Evolutionary conservation across 2,888 invertebrate genomes (phyloP), one percentile per base, ranked within the genome.

Genomic region (Cantharis flavilabris): DNA sequence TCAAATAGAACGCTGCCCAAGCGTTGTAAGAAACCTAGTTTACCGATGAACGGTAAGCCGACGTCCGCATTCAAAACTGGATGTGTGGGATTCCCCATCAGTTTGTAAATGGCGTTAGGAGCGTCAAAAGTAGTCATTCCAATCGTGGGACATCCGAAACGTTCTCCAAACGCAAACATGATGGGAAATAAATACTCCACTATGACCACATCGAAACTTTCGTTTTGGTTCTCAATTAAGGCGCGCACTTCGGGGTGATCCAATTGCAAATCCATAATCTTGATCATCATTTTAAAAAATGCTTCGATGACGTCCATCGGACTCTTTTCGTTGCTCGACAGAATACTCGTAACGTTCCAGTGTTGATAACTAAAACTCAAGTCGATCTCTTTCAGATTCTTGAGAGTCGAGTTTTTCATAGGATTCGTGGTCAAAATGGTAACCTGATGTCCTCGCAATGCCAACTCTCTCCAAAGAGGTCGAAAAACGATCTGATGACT

Each of bases 401-500:
- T 79, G 1, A 88, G 82, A 1, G 83, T 79, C 10, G 82, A 72
- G 69, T 89, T 87, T 23, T 88, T 87, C 1, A 89, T 82, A 0
- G 90, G 90, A 83, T 86, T 82, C 3, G 86, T 82, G 0, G 91
- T 90, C 26, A 90, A 71, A 0, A 90, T 84, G 0, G 89, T 88
- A 0, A 91, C 76, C 70, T 90, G 84, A 77, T 91, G 91, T 4
- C 91, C 91, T 76, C 88, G 85, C 62, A 85, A 81, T 0, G 88
- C 87, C 16, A 91, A 81, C 70, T 89, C 89, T 16, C 86, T 83
- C 83, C 89, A 88, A 33, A 91, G 82, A 9, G 88, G 86, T 67
- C 87, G 87, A 83, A 87, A 90, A 0, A 89, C 87, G 0, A 88
- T 82, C 82, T 91, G 90, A 79, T 91, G 91, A 80, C 90, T 90